Evolutionary conservation across 2,888 invertebrate genomes (phyloP).

Genomic region (Hymenopus coronatus): DNA sequence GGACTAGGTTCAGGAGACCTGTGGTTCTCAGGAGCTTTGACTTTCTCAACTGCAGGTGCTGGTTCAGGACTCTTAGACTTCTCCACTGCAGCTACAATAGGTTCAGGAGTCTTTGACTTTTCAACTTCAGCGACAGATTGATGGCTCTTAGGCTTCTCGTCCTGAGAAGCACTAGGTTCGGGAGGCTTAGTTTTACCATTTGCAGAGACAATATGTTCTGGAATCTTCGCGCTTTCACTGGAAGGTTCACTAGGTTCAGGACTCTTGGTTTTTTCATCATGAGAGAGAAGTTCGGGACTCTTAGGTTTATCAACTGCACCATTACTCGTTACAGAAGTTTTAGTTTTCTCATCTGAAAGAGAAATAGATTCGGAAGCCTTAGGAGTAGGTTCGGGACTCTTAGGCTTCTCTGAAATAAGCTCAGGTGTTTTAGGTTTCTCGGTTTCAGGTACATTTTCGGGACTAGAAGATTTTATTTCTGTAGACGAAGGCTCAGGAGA

Average conservation of each 20-base stretch:
- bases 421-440: no score
- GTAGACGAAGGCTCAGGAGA: not conserved
- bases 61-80: not conserved
- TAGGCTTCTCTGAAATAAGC: no score
- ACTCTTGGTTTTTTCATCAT: not conserved
- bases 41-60: not conserved
- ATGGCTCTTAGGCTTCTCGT: not conserved
- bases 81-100: not conserved
- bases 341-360: not conserved
- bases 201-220: not conserved
- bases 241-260: not conserved
- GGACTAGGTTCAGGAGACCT: not conserved
- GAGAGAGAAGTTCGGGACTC: not conserved
- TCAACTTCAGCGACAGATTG: not conserved
- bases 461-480: no score
- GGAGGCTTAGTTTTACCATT: not conserved
- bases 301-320: not conserved
- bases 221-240: not conserved
- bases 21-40: not conserved
- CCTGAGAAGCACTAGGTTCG: not conserved
- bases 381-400: not conserved
- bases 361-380: not conserved
- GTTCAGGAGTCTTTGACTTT: not conserved
- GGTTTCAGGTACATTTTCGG: no score
- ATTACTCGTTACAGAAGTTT: not conserved